A percentile compares a stretch with the other conserved stretches of the same genome.
phyloP scores from a whole-genome alignment of 2,888 invertebrate species.

The Pherbina coryleti region DNA sequence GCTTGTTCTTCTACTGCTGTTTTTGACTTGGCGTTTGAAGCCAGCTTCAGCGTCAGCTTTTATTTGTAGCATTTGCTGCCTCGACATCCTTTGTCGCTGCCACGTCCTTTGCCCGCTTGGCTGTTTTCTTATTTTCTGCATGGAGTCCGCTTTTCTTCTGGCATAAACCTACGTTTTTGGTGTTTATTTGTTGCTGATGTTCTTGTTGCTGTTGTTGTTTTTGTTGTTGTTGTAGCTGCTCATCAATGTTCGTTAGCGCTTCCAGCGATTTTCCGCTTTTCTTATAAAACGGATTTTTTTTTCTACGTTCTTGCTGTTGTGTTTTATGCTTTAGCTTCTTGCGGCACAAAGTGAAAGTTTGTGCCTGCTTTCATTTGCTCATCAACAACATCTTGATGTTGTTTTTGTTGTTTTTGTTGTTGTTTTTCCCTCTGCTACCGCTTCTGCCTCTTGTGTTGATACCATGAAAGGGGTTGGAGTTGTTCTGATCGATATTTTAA shows the following conservation, averaged over 20 bases:
- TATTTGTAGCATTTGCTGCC: background rate
- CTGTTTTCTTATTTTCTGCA: conserved; percentile 26
- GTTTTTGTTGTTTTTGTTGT: background rate
- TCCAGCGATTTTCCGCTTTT: conserved; percentile 14
- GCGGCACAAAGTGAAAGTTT: background rate
- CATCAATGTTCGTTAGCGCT: conserved; percentile 23
- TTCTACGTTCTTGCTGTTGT: too few species aligned
- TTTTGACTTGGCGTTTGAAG: conserved; percentile 5
- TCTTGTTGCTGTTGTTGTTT: background rate
- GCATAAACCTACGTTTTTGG: background rate
- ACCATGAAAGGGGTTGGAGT: conserved; percentile 9
- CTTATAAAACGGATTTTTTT: too few species aligned
- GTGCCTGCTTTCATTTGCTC: too few species aligned
- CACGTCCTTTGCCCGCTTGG: background rate
- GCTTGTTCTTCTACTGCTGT: background rate
- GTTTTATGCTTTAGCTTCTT: background rate
- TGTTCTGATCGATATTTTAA: conserved; percentile 24
- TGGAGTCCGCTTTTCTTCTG: conserved; percentile 13
- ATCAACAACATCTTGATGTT: background rate
- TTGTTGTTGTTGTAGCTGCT: background rate
- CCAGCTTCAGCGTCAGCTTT: background rate
- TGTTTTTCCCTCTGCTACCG: background rate
- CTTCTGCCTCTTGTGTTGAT: background rate
- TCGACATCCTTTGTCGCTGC: background rate
- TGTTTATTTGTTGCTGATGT: background rate